A percentile compares a stretch with the other conserved stretches of the same genome.
phyloP scores from a whole-genome alignment of 2,888 invertebrate genomes.

The Creontiades dilutus region DNA sequence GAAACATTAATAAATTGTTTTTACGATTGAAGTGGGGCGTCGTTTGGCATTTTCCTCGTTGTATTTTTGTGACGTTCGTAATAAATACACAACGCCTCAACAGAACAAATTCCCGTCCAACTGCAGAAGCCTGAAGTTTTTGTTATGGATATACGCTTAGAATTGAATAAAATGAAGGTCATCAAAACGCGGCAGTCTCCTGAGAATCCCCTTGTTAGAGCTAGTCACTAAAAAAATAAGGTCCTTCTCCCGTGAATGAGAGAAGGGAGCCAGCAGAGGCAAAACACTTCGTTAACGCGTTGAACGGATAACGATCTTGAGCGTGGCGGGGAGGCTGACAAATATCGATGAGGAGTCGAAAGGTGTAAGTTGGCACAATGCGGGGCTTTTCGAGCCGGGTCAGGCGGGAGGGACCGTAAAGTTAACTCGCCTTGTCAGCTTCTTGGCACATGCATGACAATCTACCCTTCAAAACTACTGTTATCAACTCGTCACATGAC shows the following conservation, averaged over 20 bases:
- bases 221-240: too few species aligned
- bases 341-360: conserved; percentile 23
- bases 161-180: too few species aligned
- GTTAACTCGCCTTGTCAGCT: conserved; percentile 31
- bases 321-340: neutral
- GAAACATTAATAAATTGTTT: too few species aligned
- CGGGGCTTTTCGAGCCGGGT: conserved; percentile 7
- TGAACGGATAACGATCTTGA: conserved; percentile 28
- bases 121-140: too few species aligned
- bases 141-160: too few species aligned
- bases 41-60: too few species aligned
- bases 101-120: too few species aligned
- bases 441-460: conserved; percentile 37
- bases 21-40: too few species aligned
- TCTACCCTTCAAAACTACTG: neutral
- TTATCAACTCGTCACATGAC: neutral
- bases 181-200: too few species aligned
- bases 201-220: too few species aligned
- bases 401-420: neutral
- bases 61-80: too few species aligned
- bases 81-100: too few species aligned
- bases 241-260: neutral
- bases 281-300: neutral
- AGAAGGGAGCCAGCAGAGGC: neutral
- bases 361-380: conserved; percentile 30